Evolutionary conservation across 2,888 invertebrate genomes (phyloP), one percentile per base, ranked within the genome.

Genomic region (Andrena camellia): DNA sequence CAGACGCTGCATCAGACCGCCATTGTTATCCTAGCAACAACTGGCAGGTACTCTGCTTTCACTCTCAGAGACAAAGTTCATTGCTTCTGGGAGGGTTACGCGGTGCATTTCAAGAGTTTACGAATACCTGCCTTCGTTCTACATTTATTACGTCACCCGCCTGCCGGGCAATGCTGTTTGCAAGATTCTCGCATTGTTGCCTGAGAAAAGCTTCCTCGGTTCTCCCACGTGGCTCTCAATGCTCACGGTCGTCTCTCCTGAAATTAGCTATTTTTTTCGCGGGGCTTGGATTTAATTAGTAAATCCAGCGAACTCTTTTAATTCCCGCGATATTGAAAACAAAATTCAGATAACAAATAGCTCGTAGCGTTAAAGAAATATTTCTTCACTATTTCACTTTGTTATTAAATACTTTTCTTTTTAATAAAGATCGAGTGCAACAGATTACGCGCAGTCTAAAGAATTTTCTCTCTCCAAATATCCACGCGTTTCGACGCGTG

Each of bases 181-280:
- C 35, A 35, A 69, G 54, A 69, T 23, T 57, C 42, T 13, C 2
- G 35, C 26, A 69, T 57, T 57, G 68, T 57, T 5, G n/a, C 35
- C 52, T 69, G 57, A 20, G 68, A 69, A 69, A 33, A 8, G 4
- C 23, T 64, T 48, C 17, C 64, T 26, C n/a, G 31, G 23, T 23
- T 69, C 57, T 69, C 57, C 57, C 57, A 33, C 31, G 8, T 4
- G 42, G 4, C 42, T 42, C 4, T 17, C 42, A 17, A 42, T 5
- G 42, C 42, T 42, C 42, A 42, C 17, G 42, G 42, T 42, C 42
- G 42, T 33, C 52, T 42, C 29, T 23, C 8, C 17, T 17, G n/a
- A 48, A 42, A 63, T 42, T 63, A 63, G 42, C 62, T 13, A 35
- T 3, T 33, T 10, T 17, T 2, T 31, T 1, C 54, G 1, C 0